These are phyloP conservation scores for Caenorhabditis japonica DNA, from an alignment of 2,888 invertebrate genomes.

Conservation along the genomic window DNA sequence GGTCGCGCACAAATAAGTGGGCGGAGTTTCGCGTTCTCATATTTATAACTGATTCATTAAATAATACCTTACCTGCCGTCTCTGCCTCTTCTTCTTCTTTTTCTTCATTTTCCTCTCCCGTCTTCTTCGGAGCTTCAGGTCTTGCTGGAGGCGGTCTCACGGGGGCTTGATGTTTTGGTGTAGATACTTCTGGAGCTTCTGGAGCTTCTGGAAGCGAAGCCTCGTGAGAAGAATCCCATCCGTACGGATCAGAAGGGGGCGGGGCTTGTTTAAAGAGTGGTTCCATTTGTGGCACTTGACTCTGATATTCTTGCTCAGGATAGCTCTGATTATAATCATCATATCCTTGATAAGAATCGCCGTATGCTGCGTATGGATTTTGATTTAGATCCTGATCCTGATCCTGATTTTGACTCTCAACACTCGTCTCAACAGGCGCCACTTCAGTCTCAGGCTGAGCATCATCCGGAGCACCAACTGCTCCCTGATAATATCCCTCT, in stretches of 20 bases:
- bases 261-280: conserved; percentile 57
- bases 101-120: conserved; percentile 5
- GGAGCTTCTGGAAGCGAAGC: neutral
- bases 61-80: conserved; percentile 6
- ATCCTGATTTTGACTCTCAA: too few relatives aligned
- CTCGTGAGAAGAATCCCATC: conserved; percentile 65
- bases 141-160: conserved; percentile 56
- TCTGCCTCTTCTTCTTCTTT: conserved; percentile 7
- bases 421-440: neutral
- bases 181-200: conserved; percentile 20
- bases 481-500: conserved; percentile 26
- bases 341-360: conserved; percentile 29
- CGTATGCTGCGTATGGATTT: conserved; percentile 22
- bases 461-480: conserved; percentile 20
- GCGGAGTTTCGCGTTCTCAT: too few relatives aligned
- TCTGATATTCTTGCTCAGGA: conserved; percentile 15
- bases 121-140: conserved; percentile 54
- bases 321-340: conserved; percentile 9
- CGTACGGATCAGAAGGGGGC: conserved; percentile 67
- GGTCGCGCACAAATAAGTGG: too few relatives aligned
- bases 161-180: conserved; percentile 16
- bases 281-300: conserved; percentile 22
- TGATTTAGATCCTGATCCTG: conserved; percentile 19
- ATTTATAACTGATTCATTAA: too few relatives aligned
- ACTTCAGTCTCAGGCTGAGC: neutral